Evolutionary conservation across 1,140 invertebrate genomes (phyloP), one percentile per base, ranked within the genome.

Genomic region (Drosophila chauvacae): DNA sequence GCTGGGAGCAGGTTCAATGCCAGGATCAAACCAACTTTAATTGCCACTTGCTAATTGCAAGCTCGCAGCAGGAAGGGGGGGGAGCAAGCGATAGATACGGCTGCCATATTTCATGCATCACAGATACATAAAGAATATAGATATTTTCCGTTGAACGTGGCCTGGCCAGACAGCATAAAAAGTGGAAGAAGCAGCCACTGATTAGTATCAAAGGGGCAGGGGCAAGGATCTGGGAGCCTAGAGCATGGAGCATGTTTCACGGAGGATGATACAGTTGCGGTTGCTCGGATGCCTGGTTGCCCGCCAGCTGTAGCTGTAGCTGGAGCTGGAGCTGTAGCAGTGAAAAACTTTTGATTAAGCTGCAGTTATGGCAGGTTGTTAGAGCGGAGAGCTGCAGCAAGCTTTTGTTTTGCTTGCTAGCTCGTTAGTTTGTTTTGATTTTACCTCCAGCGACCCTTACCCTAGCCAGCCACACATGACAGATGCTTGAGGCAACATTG

Each of bases 271-370:
- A 50, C 56, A 61, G 63, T 59, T 86, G 77, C 61, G 70, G 78
- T 84, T 81, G 61, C 58, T 63, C 26, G 33, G 37, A 11, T 44
- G 59, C 74, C 62, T 85, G 62, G 45, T 48, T 71, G 80, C 80
- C 81, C 80, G 82, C 55, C 51, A 72, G 65, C 71, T 26, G 42
- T 18, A 73, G 45, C 55, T 71, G 62, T 13, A 57, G 33, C 44
- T 48, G 18, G 5, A 53, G 33, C 51, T 42, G 45, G 20, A 61
- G 81, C 80, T 50, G 55, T 44, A 44, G 63, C 66, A 80, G 73
- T 68, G 85, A 66, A 88, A 91, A 91, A 91, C 81, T 91, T 91
- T 91, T 91, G 88, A 91, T 91, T 91, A 91, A 91, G 88, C 88
- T 84, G 82, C 88, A 90, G 85, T 90, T 90, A 84, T 90, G 85